Conservation (phyloP, 2,888 invertebrate genomes). For the Aleiodes alternator region DNA sequence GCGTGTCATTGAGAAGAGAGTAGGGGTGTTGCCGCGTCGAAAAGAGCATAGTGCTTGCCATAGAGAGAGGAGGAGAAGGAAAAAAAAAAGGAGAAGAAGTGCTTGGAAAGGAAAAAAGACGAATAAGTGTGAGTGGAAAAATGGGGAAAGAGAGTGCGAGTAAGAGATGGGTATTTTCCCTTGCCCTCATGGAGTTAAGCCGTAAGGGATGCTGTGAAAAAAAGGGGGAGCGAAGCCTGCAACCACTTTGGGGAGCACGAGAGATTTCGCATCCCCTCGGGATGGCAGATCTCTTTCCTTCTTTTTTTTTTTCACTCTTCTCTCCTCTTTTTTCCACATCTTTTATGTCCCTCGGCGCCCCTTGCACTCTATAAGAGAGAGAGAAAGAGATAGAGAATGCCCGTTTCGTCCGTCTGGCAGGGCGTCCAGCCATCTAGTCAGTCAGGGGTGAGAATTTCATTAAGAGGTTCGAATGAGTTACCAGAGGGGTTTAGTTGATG, state of each 20-base stretch:
- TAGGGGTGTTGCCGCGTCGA: conserved; percentile 29
- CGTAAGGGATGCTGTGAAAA: conserved; percentile 74
- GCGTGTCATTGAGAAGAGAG: conserved; percentile 69
- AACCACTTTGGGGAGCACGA: conserved; percentile 74
- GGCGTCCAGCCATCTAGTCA: conserved; percentile 71
- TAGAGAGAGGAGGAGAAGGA: not conserved
- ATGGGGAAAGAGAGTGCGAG: conserved; percentile 36
- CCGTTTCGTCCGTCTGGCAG: conserved; percentile 63
- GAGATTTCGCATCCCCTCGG: conserved; percentile 74
- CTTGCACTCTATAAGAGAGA: conserved; percentile 55
- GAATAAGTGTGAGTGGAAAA: conserved; percentile 42
- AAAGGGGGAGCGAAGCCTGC: conserved; percentile 69
- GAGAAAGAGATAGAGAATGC: conserved; percentile 45
- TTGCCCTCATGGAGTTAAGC: conserved; percentile 67
- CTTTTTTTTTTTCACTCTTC: conserved; percentile 50
- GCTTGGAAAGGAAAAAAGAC: conserved; percentile 29
- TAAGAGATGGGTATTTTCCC: conserved; percentile 41
- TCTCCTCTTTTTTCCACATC: conserved; percentile 50
- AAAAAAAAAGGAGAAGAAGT: conserved; percentile 20
- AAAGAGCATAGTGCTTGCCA: conserved; percentile 12
- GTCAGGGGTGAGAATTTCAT: conserved; percentile 76
- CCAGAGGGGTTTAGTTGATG: conserved; percentile 75
- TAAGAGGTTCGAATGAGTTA: conserved; percentile 76
- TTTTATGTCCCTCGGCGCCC: conserved; percentile 51
- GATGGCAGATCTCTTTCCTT: conserved; percentile 59